Percentiles rank a stretch among this genome's conserved stretches.
Evolutionary conservation across 2,888 invertebrate species (phyloP).

Genomic region (Spilarctia lutea): DNA sequence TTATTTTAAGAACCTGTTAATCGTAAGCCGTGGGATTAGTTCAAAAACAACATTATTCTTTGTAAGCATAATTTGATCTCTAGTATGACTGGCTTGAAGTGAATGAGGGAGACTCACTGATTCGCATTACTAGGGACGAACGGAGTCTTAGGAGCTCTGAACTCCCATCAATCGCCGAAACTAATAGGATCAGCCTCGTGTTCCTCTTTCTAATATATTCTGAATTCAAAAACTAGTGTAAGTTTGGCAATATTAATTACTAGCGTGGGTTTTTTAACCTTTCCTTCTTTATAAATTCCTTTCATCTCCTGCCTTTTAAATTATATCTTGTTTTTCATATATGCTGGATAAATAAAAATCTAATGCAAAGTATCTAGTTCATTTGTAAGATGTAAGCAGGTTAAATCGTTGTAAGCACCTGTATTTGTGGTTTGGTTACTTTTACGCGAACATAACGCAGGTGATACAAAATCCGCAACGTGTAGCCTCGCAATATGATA

Average conservation of each 20-base stretch:
- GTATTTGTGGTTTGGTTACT: constrained; percentile 16
- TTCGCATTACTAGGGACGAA: not conserved
- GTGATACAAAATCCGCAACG: not conserved
- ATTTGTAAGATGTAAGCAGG: constrained; percentile 1
- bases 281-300: not conserved
- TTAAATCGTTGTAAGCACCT: constrained; percentile 22
- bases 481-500: constrained; percentile 14
- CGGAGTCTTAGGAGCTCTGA: not conserved
- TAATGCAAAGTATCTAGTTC: not conserved
- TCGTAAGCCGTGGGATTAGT: no score
- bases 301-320: no score
- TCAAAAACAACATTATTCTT: no score
- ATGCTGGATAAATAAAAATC: no score
- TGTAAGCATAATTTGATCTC: no score
- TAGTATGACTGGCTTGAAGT: no score
- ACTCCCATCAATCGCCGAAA: not conserved
- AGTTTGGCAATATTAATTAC: no score
- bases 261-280: not conserved
- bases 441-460: constrained; percentile 10
- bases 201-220: not conserved
- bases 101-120: not conserved
- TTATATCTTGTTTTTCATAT: no score
- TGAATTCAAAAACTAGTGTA: no score
- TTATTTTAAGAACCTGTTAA: no score
- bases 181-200: not conserved